Conservation (phyloP, 92 coral and sea anemone species). For the Parazoanthus atlanticus region DNA sequence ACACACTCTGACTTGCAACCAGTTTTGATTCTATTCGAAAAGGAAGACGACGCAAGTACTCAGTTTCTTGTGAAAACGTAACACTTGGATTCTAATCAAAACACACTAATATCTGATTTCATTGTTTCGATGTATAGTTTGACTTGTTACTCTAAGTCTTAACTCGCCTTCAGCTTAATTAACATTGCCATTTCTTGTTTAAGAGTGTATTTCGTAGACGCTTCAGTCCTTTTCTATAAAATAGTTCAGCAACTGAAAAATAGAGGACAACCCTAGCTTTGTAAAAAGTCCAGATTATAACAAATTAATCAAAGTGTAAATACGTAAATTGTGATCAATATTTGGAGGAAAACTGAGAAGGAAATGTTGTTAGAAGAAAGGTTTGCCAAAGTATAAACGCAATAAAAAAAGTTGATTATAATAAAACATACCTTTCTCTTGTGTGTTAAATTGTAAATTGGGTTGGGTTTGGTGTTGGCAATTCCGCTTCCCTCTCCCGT, state of each 20-base stretch:
- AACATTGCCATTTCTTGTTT: background rate
- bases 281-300: too few relatives aligned
- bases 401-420: too few relatives aligned
- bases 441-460: too few relatives aligned
- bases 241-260: slow-evolving; percentile 1
- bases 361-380: background rate
- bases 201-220: background rate
- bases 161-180: background rate
- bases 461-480: too few relatives aligned
- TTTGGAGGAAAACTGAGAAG: too few relatives aligned
- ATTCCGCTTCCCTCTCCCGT: too few relatives aligned
- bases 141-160: background rate
- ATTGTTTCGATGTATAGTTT: background rate
- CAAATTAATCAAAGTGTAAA: background rate
- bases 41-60: too few relatives aligned
- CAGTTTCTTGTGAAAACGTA: too few relatives aligned
- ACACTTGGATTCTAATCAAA: background rate
- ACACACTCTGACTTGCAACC: background rate
- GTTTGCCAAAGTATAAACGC: background rate
- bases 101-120: background rate
- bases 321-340: background rate
- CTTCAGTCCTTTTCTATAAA: background rate
- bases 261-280: background rate
- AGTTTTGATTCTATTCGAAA: too few relatives aligned
- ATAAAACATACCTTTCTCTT: background rate